Base-by-base conservation (phyloP, 2,888 invertebrate species). In the Pocota personata region DNA sequence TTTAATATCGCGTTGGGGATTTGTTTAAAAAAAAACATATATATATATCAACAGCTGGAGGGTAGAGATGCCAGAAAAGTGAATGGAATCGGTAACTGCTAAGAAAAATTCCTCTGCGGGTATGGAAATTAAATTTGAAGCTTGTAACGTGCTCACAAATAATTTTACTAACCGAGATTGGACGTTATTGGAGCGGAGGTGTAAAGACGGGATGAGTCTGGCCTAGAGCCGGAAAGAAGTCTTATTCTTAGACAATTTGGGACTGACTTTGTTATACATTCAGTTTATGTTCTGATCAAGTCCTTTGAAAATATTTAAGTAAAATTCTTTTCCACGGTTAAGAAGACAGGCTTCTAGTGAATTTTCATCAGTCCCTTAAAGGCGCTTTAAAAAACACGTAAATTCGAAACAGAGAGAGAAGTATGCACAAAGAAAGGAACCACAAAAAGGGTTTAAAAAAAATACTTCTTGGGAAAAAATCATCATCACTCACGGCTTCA, bases 1-100 rank as follows among this genome's bases (percentile, higher is more conserved):
- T 87, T 87, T 88, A 88, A 88, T 88, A 88, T 84, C 77, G 80
- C 87, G 83, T 78, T 72, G 79, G 87, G 83, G 88, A 88, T 87
- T 87, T 87, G 72, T 72, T 79, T 64, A 64, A 62, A 64, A 72
- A 50, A 66, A 4, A 64, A 3, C n/a, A n/a, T n/a, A n/a, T n/a
- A n/a, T n/a, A 40, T 6, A 30, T 14, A 50, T 24, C 60, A 35
- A 52, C 55, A 48, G 50, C 78, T 55, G n/a, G 21, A 62, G 60
- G 78, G 19, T 40, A 40, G 60, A 40, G 60, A 4, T 27, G 14
- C 14, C 30, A 19, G 46, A 19, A 14, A 46, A 32, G 32, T 27
- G 57, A 58, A 48, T 57, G 55, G 27, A 50, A 32, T 57, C 48
- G 35, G 43, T 66, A 75, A 46, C 19, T 3, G 12, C 10, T 30